Percentiles rank a stretch among this genome's conserved stretches.
phyloP scores from a whole-genome alignment of 2,797 vertebrate genomes.

The Euthynnus affinis region DNA sequence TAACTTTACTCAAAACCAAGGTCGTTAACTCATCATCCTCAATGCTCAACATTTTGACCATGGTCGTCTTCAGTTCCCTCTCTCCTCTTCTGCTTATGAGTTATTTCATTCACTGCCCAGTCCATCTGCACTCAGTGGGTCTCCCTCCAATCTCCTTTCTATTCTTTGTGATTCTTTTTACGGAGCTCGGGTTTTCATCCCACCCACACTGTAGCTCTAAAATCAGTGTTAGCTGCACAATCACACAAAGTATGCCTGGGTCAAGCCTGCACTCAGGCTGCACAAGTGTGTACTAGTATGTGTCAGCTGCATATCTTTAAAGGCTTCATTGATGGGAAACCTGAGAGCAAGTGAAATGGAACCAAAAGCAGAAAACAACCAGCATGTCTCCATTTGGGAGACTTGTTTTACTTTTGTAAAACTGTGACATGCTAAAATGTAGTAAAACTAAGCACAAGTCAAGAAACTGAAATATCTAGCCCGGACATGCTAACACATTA shows the following conservation, averaged over 20 bases:
- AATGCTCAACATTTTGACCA: constrained; percentile 27
- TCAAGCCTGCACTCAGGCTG: too few relatives aligned
- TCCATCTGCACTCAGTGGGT: neutral
- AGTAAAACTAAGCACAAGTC: neutral
- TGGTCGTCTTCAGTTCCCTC: constrained; percentile 35
- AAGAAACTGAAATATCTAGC: neutral
- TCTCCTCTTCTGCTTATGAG: neutral
- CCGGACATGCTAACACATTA: neutral
- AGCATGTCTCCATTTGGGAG: neutral
- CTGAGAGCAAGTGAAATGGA: too few relatives aligned
- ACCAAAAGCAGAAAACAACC: neutral
- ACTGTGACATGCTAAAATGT: neutral
- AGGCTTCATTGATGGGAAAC: too few relatives aligned
- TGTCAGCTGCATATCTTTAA: too few relatives aligned
- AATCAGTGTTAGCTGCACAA: too few relatives aligned
- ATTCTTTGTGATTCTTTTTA: constrained; percentile 6
- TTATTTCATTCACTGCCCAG: neutral
- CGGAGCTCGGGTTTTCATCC: neutral
- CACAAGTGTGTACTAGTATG: too few relatives aligned
- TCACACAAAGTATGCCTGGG: too few relatives aligned
- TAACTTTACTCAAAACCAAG: constrained; percentile 50
- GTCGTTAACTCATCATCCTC: constrained; percentile 45
- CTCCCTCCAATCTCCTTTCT: constrained; percentile 8
- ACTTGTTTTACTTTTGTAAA: neutral
- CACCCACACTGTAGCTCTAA: constrained; percentile 18